Evolutionary conservation across 2,888 invertebrate species (phyloP).

Genomic region (Phengaris arion): DNA sequence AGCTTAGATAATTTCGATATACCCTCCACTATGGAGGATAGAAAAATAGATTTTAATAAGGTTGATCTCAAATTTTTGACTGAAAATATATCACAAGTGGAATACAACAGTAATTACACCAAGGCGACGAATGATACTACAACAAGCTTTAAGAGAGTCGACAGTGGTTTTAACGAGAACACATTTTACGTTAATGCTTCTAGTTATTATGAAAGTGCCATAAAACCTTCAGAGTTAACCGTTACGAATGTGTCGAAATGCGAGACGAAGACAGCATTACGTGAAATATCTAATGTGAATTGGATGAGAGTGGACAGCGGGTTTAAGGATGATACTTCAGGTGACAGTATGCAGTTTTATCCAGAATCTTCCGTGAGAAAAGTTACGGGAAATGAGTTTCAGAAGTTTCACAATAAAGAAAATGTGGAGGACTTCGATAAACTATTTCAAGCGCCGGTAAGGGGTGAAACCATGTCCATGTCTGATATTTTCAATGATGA

Average conservation of each 20-base stretch:
- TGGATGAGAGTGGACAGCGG: slow-evolving; percentile 75
- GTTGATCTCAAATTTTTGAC: slow-evolving; percentile 74
- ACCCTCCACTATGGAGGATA: slow-evolving; percentile 61
- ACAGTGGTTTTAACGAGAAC: slow-evolving; percentile 72
- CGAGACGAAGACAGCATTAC: slow-evolving; percentile 55
- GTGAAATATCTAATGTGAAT: slow-evolving; percentile 68
- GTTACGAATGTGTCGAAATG: slow-evolving; percentile 56
- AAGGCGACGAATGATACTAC: slow-evolving; percentile 55
- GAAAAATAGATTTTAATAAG: slow-evolving; percentile 69
- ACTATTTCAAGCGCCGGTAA: slow-evolving; percentile 52
- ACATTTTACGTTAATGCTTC: slow-evolving; percentile 67
- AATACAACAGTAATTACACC: slow-evolving; percentile 50
- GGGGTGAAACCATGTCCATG: slow-evolving; percentile 67
- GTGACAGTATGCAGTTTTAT: slow-evolving; percentile 65
- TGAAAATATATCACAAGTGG: slow-evolving; percentile 61
- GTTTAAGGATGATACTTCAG: slow-evolving; percentile 69
- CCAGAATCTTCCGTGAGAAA: slow-evolving; percentile 50
- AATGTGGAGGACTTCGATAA: slow-evolving; percentile 61
- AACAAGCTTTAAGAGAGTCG: slow-evolving; percentile 63
- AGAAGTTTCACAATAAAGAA: slow-evolving; percentile 60
- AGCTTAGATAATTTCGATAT: slow-evolving; percentile 64
- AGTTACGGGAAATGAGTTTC: slow-evolving; percentile 53
- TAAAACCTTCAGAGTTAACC: slow-evolving; percentile 73
- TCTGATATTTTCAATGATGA: slow-evolving; percentile 71
- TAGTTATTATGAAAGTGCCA: slow-evolving; percentile 75